Evolutionary conservation across 2,113 vertebrate species (phyloP).

Genomic region (Paradisaea rubra): DNA sequence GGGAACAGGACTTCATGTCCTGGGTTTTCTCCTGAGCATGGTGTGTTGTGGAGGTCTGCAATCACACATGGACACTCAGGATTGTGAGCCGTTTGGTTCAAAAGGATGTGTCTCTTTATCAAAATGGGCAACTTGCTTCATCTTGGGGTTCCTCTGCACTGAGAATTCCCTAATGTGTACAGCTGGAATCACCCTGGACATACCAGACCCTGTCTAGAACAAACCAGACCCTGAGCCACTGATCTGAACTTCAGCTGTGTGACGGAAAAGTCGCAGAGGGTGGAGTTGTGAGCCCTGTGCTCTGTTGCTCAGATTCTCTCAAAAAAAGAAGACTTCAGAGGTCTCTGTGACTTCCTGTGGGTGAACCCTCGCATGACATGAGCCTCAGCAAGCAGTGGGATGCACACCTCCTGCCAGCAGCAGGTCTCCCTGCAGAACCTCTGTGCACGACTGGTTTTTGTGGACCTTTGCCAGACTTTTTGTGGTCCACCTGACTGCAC

Average conservation of each 20-base stretch:
- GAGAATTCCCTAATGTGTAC: neutral
- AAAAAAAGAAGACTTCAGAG: neutral
- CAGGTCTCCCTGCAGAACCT: neutral
- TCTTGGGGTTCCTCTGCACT: neutral
- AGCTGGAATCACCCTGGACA: neutral
- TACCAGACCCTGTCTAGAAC: neutral
- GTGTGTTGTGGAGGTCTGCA: neutral
- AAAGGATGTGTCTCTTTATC: neutral
- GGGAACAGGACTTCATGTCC: neutral
- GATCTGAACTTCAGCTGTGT: neutral
- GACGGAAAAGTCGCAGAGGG: neutral
- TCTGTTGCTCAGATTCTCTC: neutral
- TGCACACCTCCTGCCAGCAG: neutral
- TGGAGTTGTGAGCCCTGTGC: neutral
- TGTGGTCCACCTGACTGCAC: neutral
- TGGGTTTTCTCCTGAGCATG: neutral
- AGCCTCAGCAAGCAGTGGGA: neutral
- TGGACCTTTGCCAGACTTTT: neutral
- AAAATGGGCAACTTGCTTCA: neutral
- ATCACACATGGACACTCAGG: neutral
- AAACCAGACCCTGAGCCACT: neutral
- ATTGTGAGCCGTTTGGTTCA: neutral
- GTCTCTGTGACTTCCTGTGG: neutral
- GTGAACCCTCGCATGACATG: neutral
- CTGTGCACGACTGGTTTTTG: neutral